Base-by-base conservation (phyloP, 2,888 invertebrate species). In the Morpho achilles region DNA sequence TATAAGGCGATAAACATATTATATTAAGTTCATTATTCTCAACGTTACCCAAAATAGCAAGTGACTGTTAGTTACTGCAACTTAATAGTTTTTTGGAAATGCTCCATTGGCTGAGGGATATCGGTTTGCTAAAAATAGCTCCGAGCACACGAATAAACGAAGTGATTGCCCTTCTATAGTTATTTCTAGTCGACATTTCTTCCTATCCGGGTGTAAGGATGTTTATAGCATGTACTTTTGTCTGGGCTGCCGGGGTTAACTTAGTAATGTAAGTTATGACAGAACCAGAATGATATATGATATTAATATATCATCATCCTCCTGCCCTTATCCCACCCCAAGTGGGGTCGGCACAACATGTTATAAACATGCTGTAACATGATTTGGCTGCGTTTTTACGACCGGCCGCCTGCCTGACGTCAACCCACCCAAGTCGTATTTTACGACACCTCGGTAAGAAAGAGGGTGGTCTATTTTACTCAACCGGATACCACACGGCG, bases 81-180 rank as follows among this genome's bases (percentile, higher is more conserved):
- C 51, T 55, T 61, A 67, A 65, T 61, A 62, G 61, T 60, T 62
- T 65, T 63, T 62, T 60, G 67, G 61, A 63, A 62, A 59, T 56
- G 59, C 64, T 60, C 55, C 59, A 63, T 61, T 51, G 59, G 61
- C 56, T 56, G 59, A 44, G 56, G 59, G 61, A 68, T 72, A 79
- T 78, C 74, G 79, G 74, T 77, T 76, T 74, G 72, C 73, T 79
- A 74, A 75, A 87, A 87, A 87, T 87, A 87, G 74, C 79, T 79
- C 80, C 80, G 80, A 79, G 80, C 80, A 78, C 79, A 81, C 77
- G 78, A 84, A 87, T 84, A 86, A 83, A 82, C 72, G 71, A 79
- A 80, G 83, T 80, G 81, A 85, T 82, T 83, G 84, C 84, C 86
- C 87, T 84, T 83, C 74, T 77, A 74, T 71, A 71, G 77, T 82